Evolutionary conservation across 2,113 vertebrate genomes (phyloP), one percentile per base, ranked within the genome.

Genomic region (Pyrgilauda ruficollis): DNA sequence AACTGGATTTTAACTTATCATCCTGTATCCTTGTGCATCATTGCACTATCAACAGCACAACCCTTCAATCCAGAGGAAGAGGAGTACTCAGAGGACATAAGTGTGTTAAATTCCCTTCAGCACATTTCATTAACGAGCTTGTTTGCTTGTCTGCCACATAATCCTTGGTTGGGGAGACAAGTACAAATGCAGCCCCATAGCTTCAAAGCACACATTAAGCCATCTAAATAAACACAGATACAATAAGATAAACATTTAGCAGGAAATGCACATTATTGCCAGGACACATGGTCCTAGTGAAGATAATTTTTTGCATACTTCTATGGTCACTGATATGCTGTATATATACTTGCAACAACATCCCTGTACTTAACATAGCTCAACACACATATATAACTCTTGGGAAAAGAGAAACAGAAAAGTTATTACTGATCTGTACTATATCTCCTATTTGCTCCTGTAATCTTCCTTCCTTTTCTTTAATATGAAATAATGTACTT

Each of bases 1-100:
- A 92, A 81, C 27, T 69, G 39, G 72, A 94, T 96, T 69, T 91
- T 93, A 87, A 94, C 88, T 89, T 18, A 85, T 89, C 47, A 33
- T 81, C 76, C 47, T 89, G 44, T 84, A 70, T 79, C 66, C 83
- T 82, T 68, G 68, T 15, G 43, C 24, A 52, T 37, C 28, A 62
- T 80, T 86, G 87, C 56, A 61, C 23, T 55, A 23, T n/a, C 47
- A 81, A 59, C 43, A 80, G 33, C 39, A 70, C 68, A 90, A 17
- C 9, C 13, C 59, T 72, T 79, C 62, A 69, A 6, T 52, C 33
- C 20, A 87, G 72, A 80, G 30, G 37, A 85, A 88, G 31, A 53
- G 5, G 10, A 90, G 17, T 33, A 37, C 24, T 64, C 33, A 37
- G 55, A 86, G 18, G 15, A 64, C 23, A 89, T 16, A n/a, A 84